Conservation (phyloP, 2,797 vertebrate genomes). For the Ctenopoma multispine region DNA sequence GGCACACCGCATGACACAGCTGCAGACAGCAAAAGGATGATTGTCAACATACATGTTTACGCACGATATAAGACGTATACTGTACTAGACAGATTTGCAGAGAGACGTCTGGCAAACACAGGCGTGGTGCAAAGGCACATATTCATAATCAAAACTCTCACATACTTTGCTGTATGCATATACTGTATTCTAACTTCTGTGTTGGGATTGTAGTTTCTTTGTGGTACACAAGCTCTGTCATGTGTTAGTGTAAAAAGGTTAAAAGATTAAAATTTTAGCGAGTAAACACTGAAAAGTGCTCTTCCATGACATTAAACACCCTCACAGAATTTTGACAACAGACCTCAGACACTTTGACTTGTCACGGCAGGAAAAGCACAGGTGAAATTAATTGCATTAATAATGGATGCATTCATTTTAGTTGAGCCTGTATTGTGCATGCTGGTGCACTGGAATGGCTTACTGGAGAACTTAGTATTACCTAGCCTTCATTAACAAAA, state of each 20-base stretch:
- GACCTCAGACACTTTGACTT: conserved; percentile 16
- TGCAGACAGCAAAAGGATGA: conserved; percentile 58
- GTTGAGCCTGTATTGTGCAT: conserved; percentile 10
- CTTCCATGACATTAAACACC: neutral
- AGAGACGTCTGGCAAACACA: conserved; percentile 23
- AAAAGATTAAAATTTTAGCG: neutral
- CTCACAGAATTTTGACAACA: conserved; percentile 7
- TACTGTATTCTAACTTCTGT: neutral
- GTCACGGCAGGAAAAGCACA: conserved; percentile 24
- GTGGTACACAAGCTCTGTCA: neutral
- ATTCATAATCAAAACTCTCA: neutral
- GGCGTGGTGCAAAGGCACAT: conserved; percentile 3
- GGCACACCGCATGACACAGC: conserved; percentile 98
- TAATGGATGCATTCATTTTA: conserved; percentile 13
- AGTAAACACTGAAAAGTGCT: conserved; percentile 9
- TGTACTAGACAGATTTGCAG: conserved; percentile 20
- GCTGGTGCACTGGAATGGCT: conserved; percentile 11
- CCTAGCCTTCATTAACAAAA: conserved; percentile 24
- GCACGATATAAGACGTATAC: conserved; percentile 28
- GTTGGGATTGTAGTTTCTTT: neutral
- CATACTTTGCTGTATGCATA: neutral
- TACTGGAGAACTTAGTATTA: conserved; percentile 31
- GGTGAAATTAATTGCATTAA: conserved; percentile 37
- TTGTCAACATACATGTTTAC: conserved; percentile 47
- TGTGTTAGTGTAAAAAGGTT: conserved; percentile 3